These are phyloP conservation scores for Myotis findleyi DNA, from an alignment of 2,797 vertebrate genomes.

Conservation along the genomic window DNA sequence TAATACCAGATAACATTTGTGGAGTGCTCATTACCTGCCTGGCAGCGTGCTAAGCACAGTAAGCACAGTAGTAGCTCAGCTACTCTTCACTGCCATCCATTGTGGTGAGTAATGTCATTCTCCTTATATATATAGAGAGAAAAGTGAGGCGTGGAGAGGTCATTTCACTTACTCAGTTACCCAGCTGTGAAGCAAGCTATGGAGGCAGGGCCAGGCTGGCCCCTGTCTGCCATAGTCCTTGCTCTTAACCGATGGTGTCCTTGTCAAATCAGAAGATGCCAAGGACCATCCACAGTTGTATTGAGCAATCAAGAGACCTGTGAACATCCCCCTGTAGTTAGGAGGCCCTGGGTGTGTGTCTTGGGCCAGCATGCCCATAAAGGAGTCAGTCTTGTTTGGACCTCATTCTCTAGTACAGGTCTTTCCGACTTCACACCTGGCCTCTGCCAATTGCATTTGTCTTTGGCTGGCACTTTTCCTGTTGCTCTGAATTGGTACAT, in stretches of 20 bases:
- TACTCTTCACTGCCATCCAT: neutral
- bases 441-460: neutral
- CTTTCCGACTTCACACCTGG: neutral
- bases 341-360: neutral
- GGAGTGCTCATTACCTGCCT: neutral
- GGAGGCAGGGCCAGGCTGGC: neutral
- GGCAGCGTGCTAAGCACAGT: neutral
- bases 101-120: neutral
- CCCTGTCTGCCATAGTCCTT: neutral
- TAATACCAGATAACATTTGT: neutral
- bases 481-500: neutral
- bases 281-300: neutral
- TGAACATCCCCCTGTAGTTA: neutral
- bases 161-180: neutral
- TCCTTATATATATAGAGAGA: neutral
- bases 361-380: neutral
- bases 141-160: neutral
- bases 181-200: neutral
- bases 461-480: constrained; percentile 43
- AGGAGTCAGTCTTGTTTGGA: neutral
- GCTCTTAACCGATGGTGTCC: neutral
- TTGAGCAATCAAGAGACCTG: neutral
- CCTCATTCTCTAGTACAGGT: neutral
- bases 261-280: neutral
- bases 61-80: neutral